These are phyloP conservation scores for Nyctibius grandis DNA, from an alignment of 2,797 vertebrate species.

Conservation along the genomic window DNA sequence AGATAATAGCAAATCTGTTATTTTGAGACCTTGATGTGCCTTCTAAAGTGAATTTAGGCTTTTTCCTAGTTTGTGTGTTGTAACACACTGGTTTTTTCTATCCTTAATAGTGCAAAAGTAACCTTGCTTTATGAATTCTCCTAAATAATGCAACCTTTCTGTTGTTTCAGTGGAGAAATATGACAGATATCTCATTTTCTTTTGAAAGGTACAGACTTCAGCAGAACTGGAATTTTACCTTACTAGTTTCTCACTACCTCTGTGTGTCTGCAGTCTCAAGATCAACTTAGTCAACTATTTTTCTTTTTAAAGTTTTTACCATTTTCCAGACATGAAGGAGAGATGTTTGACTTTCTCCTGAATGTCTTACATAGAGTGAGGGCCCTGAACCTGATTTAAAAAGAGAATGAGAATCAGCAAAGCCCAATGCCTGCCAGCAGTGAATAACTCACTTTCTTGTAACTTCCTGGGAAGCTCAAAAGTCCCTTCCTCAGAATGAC, in stretches of 20 bases:
- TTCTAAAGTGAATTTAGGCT: neutral
- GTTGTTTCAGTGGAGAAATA: neutral
- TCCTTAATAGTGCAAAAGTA: neutral
- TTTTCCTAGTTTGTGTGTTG: neutral
- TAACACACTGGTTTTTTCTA: neutral
- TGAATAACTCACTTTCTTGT: neutral
- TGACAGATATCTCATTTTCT: neutral
- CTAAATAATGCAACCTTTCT: neutral
- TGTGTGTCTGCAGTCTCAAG: neutral
- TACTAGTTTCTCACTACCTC: neutral
- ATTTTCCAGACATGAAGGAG: neutral
- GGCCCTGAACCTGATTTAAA: neutral
- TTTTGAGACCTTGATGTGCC: neutral
- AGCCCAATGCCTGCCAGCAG: neutral
- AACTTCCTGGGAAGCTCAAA: neutral
- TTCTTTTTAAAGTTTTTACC: neutral
- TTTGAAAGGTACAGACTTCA: neutral
- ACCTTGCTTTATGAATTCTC: neutral
- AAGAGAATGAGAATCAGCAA: neutral
- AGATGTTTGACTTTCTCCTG: neutral
- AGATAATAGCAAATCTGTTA: neutral
- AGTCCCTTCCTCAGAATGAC: neutral
- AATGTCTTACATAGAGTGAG: neutral
- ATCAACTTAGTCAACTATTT: neutral
- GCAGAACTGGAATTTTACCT: neutral